phyloP scores from a whole-genome alignment of 2,113 vertebrate genomes.

The Calyptommatus sinebrachiatus region DNA sequence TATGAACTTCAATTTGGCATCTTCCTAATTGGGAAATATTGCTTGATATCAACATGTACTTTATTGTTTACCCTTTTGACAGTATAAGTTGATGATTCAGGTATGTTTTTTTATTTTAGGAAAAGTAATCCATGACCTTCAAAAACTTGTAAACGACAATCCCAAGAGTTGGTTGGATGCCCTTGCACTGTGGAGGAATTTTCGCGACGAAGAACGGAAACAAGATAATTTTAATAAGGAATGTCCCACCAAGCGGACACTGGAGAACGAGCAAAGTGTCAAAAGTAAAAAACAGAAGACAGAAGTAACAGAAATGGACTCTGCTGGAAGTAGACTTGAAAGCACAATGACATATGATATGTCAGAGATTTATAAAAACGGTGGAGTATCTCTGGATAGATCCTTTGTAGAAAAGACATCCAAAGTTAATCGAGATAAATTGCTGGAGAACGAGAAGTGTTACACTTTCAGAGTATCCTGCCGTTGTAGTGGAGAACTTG shows the following conservation, averaged over 20 bases:
- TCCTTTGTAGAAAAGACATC: slow-evolving; percentile 5
- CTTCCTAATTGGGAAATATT: too few relatives aligned
- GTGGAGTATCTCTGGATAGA: not conserved
- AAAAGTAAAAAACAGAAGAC: slow-evolving; percentile 57
- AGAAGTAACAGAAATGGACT: slow-evolving; percentile 1
- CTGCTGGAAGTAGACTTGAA: slow-evolving; percentile 8
- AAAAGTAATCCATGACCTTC: slow-evolving; percentile 63
- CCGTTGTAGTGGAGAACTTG: slow-evolving; percentile 82
- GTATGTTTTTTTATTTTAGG: slow-evolving; percentile 58
- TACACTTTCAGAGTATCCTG: slow-evolving; percentile 86
- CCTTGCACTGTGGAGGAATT: slow-evolving; percentile 65
- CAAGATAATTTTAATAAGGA: slow-evolving; percentile 2
- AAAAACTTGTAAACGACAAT: slow-evolving; percentile 63
- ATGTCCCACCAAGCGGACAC: slow-evolving; percentile 61
- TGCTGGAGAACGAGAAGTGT: rapidly evolving
- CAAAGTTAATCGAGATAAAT: not conserved
- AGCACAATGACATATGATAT: slow-evolving; percentile 7
- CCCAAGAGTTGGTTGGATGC: slow-evolving; percentile 59
- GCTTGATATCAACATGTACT: not conserved
- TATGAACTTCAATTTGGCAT: too few relatives aligned
- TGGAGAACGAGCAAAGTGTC: slow-evolving; percentile 24
- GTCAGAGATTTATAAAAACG: not conserved
- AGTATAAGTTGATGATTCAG: not conserved
- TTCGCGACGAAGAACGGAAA: slow-evolving; percentile 37
- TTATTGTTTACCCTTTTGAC: not conserved